phyloP scores from a whole-genome alignment of 2,797 vertebrate species.

The Mallotus villosus region DNA sequence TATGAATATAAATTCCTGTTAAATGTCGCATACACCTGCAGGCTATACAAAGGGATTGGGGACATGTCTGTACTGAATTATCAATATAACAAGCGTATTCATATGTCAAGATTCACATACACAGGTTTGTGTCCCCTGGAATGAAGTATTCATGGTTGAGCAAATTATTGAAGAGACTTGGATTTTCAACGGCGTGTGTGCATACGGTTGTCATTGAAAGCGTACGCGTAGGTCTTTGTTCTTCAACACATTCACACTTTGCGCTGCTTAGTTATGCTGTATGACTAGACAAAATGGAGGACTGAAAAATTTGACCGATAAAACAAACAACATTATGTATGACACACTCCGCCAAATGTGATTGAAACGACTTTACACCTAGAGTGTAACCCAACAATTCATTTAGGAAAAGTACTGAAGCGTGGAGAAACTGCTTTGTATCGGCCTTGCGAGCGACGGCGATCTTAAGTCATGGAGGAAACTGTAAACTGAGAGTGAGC shows the following conservation, averaged over 20 bases:
- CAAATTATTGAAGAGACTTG: neutral
- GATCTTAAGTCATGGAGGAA: neutral
- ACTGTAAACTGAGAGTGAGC: neutral
- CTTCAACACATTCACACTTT: neutral
- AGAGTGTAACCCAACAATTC: no score
- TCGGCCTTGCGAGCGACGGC: neutral
- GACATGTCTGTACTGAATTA: conserved; percentile 26
- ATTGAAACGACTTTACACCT: no score
- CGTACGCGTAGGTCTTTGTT: neutral
- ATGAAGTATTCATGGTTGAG: neutral
- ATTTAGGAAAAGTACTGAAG: no score
- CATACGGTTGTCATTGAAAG: neutral
- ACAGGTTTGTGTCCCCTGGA: neutral
- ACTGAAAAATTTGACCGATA: no score
- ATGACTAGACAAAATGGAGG: no score
- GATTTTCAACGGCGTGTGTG: neutral
- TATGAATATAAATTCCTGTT: conserved; percentile 33
- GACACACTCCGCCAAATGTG: no score
- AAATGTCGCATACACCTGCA: conserved; percentile 33
- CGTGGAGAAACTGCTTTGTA: no score
- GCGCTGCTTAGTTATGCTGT: neutral
- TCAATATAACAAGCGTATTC: conserved; percentile 26
- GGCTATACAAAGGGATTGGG: conserved; percentile 15
- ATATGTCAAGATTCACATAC: conserved; percentile 21
- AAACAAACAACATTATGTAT: no score